Conservation (phyloP, 2,113 vertebrate genomes). For the Hemiscyllium ocellatum region DNA sequence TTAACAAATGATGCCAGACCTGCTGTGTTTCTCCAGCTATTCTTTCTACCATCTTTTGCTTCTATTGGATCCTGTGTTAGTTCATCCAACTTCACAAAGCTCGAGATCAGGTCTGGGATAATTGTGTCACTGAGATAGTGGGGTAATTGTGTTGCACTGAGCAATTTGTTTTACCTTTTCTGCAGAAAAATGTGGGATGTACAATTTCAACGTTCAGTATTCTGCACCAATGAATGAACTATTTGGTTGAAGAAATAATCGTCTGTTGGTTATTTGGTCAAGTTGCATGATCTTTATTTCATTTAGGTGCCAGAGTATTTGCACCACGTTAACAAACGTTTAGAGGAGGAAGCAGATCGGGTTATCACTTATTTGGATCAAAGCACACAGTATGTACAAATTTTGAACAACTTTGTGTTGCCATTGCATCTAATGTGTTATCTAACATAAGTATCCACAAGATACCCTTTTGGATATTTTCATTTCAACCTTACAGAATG, state of each 20-base stretch:
- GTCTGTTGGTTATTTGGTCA: neutral
- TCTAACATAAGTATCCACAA: neutral
- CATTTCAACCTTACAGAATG: neutral
- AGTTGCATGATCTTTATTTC: neutral
- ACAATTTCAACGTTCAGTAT: neutral
- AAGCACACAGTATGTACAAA: slow-evolving; percentile 88
- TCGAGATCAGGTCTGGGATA: neutral
- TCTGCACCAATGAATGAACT: neutral
- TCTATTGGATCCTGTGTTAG: too few relatives aligned
- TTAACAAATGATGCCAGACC: too few relatives aligned
- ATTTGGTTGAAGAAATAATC: neutral
- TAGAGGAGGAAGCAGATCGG: slow-evolving; percentile 95
- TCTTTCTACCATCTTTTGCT: too few relatives aligned
- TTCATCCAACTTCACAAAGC: neutral
- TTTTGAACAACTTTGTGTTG: neutral
- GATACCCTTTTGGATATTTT: neutral
- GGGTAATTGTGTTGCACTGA: neutral
- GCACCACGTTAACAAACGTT: slow-evolving; percentile 93
- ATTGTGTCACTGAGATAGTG: neutral
- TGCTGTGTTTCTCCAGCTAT: too few relatives aligned
- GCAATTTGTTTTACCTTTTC: neutral
- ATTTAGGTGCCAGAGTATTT: slow-evolving; percentile 94
- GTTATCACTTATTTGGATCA: slow-evolving; percentile 98
- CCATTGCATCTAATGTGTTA: slow-evolving; percentile 27
- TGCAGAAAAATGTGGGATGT: neutral